Base-by-base conservation (phyloP, 1,140 invertebrate genomes). In the Hylyphantes graminicola region DNA sequence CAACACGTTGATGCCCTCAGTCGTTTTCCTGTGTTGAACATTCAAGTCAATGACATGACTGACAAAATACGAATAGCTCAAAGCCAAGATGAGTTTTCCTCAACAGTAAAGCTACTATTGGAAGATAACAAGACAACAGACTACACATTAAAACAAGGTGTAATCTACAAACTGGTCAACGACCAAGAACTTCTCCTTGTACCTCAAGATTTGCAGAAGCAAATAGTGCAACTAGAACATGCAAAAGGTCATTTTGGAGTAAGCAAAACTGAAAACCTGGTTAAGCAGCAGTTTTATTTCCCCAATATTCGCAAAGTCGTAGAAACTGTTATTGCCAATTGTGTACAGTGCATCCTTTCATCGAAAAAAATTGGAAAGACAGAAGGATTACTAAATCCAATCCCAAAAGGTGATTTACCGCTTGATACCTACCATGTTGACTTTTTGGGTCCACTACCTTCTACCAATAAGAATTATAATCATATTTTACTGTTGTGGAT, bases 401-500 rank as follows among this genome's bases (percentile, higher is more conserved):
- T 77, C 13, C 21, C 75, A 6, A 77, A 77, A 65, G 21, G 50
- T 9, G n/a, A 68, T 21, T 54, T 13, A 7, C 76, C 76, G 0
- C 10, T 79, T 6, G 4, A 67, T 10, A 79, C 76, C 54, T 67
- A 79, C 51, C 63, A 79, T 15, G 35, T 68, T 12, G 63, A 68
- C 57, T 79, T 79, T 54, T 13, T 79, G 19, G 76, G 76, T 48
- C 64, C 61, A 7, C 50, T 68, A 0, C 76, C 61, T 17, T 67
- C 63, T 6, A 79, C 61, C 7, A 79, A 79, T 19, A 79, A 79
- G 55, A 79, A 79, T 6, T 79, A 67, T 55, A 59, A 79, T 35
- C 48, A 79, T 54, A 57, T 79, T 79, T 79, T 19, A 79, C 76
- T n/a, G 48, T 79, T 15, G n/a, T 79, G 12, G 76, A 67, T 65